A percentile compares a stretch with the other conserved stretches of the same genome.
These are phyloP conservation scores for Hermaeophaga mercurialis DNA, from an alignment of 2,888 invertebrate genomes.

Conservation along the genomic window DNA sequence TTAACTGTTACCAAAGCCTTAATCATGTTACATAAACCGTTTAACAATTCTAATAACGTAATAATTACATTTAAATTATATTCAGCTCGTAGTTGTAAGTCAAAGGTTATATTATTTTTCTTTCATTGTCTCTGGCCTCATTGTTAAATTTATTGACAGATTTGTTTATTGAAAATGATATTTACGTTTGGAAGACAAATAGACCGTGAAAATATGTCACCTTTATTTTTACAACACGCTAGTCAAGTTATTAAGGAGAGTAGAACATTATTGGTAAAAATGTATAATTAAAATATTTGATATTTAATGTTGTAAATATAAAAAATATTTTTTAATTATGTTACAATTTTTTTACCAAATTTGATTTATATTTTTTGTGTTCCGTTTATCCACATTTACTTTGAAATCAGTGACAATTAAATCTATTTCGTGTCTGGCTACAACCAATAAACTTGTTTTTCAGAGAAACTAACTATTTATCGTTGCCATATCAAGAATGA, in stretches of 20 bases:
- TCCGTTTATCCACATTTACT: neutral
- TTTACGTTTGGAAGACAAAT: no score
- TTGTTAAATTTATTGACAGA: slow-evolving; percentile 7
- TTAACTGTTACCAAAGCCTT: neutral
- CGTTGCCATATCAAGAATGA: neutral
- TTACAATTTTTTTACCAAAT: no score
- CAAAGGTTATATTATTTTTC: slow-evolving; percentile 4
- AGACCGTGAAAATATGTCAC: no score
- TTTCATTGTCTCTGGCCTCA: slow-evolving; percentile 17
- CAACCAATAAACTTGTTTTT: slow-evolving; percentile 21
- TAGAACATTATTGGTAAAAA: no score
- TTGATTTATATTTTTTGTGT: no score
- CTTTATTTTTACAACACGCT: no score
- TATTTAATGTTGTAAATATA: no score
- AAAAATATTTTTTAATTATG: no score
- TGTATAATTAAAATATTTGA: no score
- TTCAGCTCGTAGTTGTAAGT: slow-evolving; percentile 8
- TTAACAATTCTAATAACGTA: slow-evolving; percentile 12
- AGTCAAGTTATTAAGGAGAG: no score
- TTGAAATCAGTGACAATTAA: slow-evolving; percentile 12
- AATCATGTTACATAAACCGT: neutral
- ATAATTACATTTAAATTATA: slow-evolving; percentile 14
- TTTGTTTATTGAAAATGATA: no score
- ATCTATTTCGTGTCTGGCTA: slow-evolving; percentile 8
- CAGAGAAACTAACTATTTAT: slow-evolving; percentile 17